phyloP scores from a whole-genome alignment of 2,113 vertebrate species.

The Pteruthius melanotis region DNA sequence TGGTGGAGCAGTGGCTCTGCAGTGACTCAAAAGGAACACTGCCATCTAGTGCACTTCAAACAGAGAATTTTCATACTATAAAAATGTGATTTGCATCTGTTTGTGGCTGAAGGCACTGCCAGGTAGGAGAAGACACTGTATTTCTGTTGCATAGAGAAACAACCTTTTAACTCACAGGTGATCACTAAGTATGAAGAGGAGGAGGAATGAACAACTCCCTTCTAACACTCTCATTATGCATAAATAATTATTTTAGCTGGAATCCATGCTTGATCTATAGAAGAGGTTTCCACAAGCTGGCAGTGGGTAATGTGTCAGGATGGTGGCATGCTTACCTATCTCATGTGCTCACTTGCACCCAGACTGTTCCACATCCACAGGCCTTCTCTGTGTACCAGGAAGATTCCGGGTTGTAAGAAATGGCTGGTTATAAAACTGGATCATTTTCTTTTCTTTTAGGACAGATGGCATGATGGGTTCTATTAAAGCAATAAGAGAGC shows the following conservation, averaged over 20 bases:
- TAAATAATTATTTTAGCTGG: background rate
- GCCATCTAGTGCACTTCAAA: slow-evolving; percentile 38
- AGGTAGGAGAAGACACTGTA: background rate
- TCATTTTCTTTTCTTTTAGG: fast-evolving
- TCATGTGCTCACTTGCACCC: background rate
- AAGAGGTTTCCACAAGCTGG: background rate
- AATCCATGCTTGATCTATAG: background rate
- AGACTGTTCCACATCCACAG: background rate
- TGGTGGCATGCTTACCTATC: fast-evolving
- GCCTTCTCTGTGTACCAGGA: background rate
- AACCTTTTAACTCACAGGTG: background rate
- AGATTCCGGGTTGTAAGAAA: background rate
- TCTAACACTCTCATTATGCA: background rate
- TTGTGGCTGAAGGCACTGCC: background rate
- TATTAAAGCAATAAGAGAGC: background rate
- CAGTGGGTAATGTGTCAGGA: background rate
- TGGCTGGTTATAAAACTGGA: background rate
- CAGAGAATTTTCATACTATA: background rate
- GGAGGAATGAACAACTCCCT: background rate
- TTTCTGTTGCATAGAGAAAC: background rate
- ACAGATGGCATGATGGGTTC: background rate
- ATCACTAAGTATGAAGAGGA: background rate
- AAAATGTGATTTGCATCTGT: background rate
- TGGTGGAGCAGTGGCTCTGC: background rate
- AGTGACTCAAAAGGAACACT: slow-evolving; percentile 34